Evolutionary conservation across 2,888 invertebrate species (phyloP).

Genomic region (Cantharis nigra): DNA sequence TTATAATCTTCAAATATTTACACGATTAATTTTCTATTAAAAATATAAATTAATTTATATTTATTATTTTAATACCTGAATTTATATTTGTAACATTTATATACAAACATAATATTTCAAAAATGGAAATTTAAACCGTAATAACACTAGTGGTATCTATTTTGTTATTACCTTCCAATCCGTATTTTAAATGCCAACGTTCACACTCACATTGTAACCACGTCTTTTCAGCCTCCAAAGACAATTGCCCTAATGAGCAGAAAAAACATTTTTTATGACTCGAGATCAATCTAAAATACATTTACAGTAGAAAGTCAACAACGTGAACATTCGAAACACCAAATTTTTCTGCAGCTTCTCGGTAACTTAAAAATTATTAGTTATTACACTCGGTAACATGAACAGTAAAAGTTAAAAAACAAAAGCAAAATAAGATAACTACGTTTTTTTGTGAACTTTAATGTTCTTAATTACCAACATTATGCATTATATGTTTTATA

Average conservation of each 20-base stretch:
- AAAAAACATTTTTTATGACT: not conserved
- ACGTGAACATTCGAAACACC: too few species aligned
- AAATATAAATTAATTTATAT: not conserved
- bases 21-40: constrained; percentile 10
- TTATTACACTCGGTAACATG: too few species aligned
- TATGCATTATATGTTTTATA: too few species aligned
- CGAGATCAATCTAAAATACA: not conserved
- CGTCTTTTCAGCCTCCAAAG: constrained; percentile 85
- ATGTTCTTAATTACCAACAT: too few species aligned
- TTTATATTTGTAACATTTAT: constrained; percentile 16
- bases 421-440: too few species aligned
- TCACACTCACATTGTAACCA: constrained; percentile 91
- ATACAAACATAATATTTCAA: not conserved
- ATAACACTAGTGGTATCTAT: constrained; percentile 45
- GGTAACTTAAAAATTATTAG: too few species aligned
- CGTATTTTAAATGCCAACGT: constrained; percentile 83
- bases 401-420: too few species aligned
- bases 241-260: constrained; percentile 71
- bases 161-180: constrained; percentile 72
- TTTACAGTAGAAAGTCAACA: too few species aligned
- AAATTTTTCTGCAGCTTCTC: too few species aligned
- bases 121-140: constrained; percentile 11
- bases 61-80: constrained; percentile 6
- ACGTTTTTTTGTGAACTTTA: too few species aligned
- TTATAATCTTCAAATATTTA: constrained; percentile 13